Evolutionary conservation across 2,888 invertebrate genomes (phyloP).

Genomic region (Platypus cylindrus): DNA sequence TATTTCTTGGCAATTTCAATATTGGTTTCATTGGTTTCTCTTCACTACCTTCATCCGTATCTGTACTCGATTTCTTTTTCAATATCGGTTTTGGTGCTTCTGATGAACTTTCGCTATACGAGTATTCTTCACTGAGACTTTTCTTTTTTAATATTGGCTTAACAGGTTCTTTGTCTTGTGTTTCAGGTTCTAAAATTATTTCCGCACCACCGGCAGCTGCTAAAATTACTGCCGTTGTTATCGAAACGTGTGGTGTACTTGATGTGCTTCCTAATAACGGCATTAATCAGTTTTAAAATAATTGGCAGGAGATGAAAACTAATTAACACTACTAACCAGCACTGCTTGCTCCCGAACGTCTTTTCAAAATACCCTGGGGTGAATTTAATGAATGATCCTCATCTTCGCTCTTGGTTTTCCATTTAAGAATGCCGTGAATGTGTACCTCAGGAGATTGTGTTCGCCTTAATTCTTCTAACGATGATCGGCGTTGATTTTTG

Average conservation of each 20-base stretch:
- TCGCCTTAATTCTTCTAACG: constrained; percentile 55
- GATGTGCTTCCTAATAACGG: constrained; percentile 39
- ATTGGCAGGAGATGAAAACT: neutral
- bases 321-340: constrained; percentile 9
- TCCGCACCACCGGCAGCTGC: constrained; percentile 40
- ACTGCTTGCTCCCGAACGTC: constrained; percentile 55
- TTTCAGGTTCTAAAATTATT: constrained; percentile 30
- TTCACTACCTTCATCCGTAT: constrained; percentile 31
- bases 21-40: constrained; percentile 64
- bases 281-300: neutral
- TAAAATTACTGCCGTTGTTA: constrained; percentile 52
- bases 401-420: constrained; percentile 53
- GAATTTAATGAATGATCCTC: constrained; percentile 49
- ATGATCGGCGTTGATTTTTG: constrained; percentile 45
- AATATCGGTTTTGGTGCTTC: constrained; percentile 61
- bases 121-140: constrained; percentile 56
- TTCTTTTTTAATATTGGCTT: constrained; percentile 77
- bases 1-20: constrained; percentile 57
- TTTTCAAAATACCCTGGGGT: constrained; percentile 67
- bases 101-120: constrained; percentile 28
- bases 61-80: constrained; percentile 70
- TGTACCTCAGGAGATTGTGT: constrained; percentile 52
- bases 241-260: constrained; percentile 54
- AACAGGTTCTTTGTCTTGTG: constrained; percentile 32
- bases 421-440: constrained; percentile 55